These are phyloP conservation scores for Drosophila hamatofila DNA, from an alignment of 2,888 invertebrate species.

Conservation along the genomic window DNA sequence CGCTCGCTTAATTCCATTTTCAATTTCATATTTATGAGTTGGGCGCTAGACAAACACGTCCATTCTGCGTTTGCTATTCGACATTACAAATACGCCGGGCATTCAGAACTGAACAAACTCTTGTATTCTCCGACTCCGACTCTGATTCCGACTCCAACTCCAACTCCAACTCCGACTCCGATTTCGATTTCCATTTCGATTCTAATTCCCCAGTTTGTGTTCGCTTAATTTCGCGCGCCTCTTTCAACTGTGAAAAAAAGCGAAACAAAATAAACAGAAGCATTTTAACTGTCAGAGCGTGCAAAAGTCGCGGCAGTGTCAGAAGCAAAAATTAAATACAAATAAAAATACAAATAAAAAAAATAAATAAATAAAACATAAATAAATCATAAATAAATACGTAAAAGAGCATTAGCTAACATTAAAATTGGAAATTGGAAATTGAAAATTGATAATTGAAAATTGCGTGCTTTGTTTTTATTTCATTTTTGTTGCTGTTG, in stretches of 20 bases:
- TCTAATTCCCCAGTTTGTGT: slow-evolving; percentile 15
- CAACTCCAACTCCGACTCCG: background rate
- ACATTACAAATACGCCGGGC: slow-evolving; percentile 34
- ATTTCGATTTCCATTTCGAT: slow-evolving; percentile 5
- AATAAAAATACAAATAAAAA: slow-evolving; percentile 8
- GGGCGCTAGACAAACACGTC: slow-evolving; percentile 72
- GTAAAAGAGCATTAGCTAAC: background rate
- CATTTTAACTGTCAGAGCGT: slow-evolving; percentile 55
- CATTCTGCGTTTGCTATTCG: slow-evolving; percentile 78
- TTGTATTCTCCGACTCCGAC: background rate
- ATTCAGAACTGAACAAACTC: background rate
- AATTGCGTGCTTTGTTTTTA: slow-evolving; percentile 1
- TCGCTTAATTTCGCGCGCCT: slow-evolving; percentile 50
- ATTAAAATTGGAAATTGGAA: background rate
- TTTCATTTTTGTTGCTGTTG: background rate
- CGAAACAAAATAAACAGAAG: slow-evolving; percentile 45
- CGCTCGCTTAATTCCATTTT: slow-evolving; percentile 61
- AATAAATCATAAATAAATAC: slow-evolving; percentile 14
- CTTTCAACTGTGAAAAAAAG: slow-evolving; percentile 27
- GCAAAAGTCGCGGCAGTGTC: slow-evolving; percentile 29
- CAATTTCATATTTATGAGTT: slow-evolving; percentile 79
- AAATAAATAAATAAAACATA: slow-evolving; percentile 3
- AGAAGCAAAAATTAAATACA: slow-evolving; percentile 1
- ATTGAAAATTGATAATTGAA: slow-evolving; percentile 1
- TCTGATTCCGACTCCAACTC: background rate